Percentiles rank a stretch among this genome's conserved stretches.
phyloP scores from a whole-genome alignment of 1,140 invertebrate species.

The Popillia japonica region DNA sequence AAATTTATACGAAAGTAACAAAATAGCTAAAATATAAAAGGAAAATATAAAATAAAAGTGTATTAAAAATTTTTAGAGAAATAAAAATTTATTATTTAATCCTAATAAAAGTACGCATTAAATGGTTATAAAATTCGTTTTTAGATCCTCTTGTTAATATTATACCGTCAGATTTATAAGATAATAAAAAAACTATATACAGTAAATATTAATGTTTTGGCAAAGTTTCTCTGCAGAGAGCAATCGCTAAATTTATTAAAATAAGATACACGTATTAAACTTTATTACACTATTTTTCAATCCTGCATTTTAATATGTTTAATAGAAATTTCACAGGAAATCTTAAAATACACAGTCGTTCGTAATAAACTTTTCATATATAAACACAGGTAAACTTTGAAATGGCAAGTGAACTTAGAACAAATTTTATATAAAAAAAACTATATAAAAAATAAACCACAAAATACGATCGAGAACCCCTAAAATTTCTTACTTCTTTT shows the following conservation, averaged over 20 bases:
- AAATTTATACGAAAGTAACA: constrained; percentile 30
- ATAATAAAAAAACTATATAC: too few species aligned
- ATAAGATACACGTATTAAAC: not conserved
- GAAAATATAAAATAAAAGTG: not conserved
- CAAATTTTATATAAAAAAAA: not conserved
- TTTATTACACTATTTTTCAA: too few species aligned
- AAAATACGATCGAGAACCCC: constrained; percentile 28
- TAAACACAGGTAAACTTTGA: not conserved
- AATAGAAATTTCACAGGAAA: too few species aligned
- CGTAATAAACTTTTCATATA: too few species aligned
- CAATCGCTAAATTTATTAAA: too few species aligned
- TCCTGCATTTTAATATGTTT: too few species aligned
- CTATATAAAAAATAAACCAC: constrained; percentile 19
- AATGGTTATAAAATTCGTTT: not conserved
- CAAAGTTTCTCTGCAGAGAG: too few species aligned
- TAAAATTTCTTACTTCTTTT: not conserved
- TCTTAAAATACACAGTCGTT: too few species aligned
- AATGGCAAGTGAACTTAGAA: constrained; percentile 3
- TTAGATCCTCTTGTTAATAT: too few species aligned
- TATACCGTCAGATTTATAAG: too few species aligned
- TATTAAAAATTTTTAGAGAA: constrained; percentile 8
- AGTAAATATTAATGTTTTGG: too few species aligned
- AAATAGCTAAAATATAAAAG: not conserved
- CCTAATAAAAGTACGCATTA: constrained; percentile 34
- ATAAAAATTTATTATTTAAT: constrained; percentile 1